phyloP scores from a whole-genome alignment of 2,113 vertebrate genomes.

The Psammodynastes pulverulentus region DNA sequence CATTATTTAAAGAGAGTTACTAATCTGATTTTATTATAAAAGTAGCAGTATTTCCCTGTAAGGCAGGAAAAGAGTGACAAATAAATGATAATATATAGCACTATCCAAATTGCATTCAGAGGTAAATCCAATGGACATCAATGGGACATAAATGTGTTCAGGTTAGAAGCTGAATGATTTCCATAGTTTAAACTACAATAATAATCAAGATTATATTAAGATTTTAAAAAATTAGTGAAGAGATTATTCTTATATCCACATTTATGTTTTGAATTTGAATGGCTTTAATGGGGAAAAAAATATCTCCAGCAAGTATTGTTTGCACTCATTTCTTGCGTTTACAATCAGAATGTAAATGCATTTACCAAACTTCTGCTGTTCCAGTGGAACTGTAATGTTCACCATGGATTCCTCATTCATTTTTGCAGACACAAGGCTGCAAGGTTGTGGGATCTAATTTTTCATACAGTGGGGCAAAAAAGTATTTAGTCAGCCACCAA shows the following conservation, averaged over 20 bases:
- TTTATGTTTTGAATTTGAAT: background rate
- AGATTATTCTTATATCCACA: background rate
- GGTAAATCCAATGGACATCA: background rate
- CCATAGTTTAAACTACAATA: background rate
- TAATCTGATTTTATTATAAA: slow-evolving; percentile 15
- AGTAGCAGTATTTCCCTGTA: slow-evolving; percentile 37
- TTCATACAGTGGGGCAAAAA: too few relatives aligned
- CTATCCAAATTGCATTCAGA: background rate
- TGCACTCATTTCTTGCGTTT: background rate
- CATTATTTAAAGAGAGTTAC: slow-evolving; percentile 6
- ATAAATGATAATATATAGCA: background rate
- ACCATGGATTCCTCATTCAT: background rate
- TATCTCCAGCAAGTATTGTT: background rate
- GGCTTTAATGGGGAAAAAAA: background rate
- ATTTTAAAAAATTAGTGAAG: background rate
- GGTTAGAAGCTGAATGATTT: background rate
- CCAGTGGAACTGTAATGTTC: background rate
- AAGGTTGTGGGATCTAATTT: background rate
- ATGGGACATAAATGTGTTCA: background rate
- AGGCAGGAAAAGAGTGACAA: slow-evolving; percentile 43
- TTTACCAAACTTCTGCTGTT: background rate
- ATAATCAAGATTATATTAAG: background rate
- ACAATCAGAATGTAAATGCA: background rate
- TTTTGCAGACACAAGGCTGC: background rate
- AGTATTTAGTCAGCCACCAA: too few relatives aligned